phyloP scores from a whole-genome alignment of 1,140 invertebrate genomes.

The Oscheius sp. region DNA sequence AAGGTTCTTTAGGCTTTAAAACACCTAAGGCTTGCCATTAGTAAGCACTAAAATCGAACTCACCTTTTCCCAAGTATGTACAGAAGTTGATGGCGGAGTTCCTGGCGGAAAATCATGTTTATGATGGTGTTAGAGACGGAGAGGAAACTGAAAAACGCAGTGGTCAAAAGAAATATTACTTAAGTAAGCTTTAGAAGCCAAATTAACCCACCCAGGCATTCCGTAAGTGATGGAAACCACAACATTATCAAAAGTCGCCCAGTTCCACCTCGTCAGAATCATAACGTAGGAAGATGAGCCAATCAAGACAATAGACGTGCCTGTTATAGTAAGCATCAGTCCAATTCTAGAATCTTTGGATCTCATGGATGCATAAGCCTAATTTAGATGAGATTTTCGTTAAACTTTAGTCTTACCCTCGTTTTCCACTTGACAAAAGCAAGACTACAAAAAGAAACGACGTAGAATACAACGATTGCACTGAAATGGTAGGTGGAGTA shows the following conservation, averaged over 20 bases:
- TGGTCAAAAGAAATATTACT: too few relatives aligned
- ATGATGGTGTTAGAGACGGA: neutral
- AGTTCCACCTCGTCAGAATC: slow-evolving; percentile 15
- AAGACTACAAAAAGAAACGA: neutral
- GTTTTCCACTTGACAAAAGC: neutral
- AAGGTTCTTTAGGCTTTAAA: too few relatives aligned
- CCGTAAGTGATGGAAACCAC: slow-evolving; percentile 20
- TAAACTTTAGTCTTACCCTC: too few relatives aligned
- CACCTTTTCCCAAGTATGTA: neutral
- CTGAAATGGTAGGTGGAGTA: neutral
- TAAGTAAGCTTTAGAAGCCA: neutral
- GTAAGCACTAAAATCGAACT: too few relatives aligned
- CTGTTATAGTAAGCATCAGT: slow-evolving; percentile 23
- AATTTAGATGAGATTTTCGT: too few relatives aligned
- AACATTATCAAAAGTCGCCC: slow-evolving; percentile 10
- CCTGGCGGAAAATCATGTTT: neutral
- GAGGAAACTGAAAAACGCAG: neutral
- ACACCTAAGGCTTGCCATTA: too few relatives aligned
- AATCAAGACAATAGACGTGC: slow-evolving; percentile 7
- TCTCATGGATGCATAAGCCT: neutral
- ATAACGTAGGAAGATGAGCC: slow-evolving; percentile 14
- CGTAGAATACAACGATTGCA: neutral
- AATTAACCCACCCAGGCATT: slow-evolving; percentile 17
- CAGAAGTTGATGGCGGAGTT: neutral
- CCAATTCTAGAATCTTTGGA: slow-evolving; percentile 8